Evolutionary conservation across 2,113 vertebrate species (phyloP).

Genomic region (Neoarius graeffei): DNA sequence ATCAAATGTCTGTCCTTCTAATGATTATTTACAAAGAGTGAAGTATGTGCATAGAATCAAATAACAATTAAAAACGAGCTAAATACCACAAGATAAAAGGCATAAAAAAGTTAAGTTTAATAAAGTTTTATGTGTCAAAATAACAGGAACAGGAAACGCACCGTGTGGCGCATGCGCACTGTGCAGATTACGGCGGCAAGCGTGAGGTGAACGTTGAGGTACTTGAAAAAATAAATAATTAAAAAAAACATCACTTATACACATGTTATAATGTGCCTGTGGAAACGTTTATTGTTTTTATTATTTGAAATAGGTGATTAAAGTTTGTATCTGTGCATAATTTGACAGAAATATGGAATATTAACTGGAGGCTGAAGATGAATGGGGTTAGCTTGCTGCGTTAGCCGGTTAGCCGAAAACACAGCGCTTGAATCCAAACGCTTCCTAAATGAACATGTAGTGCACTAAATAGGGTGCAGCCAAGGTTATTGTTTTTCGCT

Average conservation of each 20-base stretch:
- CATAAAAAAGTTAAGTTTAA: background rate
- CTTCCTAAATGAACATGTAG: background rate
- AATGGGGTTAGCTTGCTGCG: slow-evolving; percentile 3
- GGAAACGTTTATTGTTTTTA: background rate
- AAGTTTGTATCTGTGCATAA: background rate
- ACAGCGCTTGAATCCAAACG: background rate
- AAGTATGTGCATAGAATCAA: background rate
- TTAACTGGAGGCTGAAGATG: background rate
- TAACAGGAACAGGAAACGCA: slow-evolving; percentile 51
- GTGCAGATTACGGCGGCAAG: background rate
- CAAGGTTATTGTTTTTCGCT: background rate
- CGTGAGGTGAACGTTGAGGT: slow-evolving; percentile 59
- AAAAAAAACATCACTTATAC: background rate
- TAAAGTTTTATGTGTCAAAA: slow-evolving; percentile 48
- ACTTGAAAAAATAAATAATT: slow-evolving; percentile 27
- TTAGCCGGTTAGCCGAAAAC: slow-evolving; percentile 17
- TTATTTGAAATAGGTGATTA: too few species aligned
- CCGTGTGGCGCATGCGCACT: slow-evolving; percentile 51
- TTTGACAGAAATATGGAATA: background rate
- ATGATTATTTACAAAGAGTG: background rate
- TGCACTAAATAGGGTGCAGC: background rate
- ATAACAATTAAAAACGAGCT: background rate
- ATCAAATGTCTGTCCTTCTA: background rate
- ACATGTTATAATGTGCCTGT: background rate
- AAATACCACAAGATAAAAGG: background rate